Evolutionary conservation across 2,797 vertebrate species (phyloP), one percentile per base, ranked within the genome.

Genomic region (Protonibea diacanthus): DNA sequence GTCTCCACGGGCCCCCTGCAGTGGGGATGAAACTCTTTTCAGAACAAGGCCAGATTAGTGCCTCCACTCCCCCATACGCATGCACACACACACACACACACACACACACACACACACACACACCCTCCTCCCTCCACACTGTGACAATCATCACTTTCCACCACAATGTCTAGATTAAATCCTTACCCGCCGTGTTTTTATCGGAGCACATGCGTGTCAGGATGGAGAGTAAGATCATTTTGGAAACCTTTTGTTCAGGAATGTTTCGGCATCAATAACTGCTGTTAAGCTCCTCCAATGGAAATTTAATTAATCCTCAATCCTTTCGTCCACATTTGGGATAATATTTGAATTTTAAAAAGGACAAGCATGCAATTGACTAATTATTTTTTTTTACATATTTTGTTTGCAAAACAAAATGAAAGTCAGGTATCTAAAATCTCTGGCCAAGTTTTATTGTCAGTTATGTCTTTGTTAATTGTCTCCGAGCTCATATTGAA

Each of bases 41-140:
- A 90, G 77, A 84, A 81, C 78, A 82, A 85, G 67, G 67, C 20
- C 80, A 85, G 88, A 88, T 89, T 87, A 90, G 51, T 71, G 72
- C 12, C 5, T 66, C 51, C 49, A 72, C 25, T 66, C 51, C 12
- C 4, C 45, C 47, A 8, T 55, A 52, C 40, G 42, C 52, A 42
- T 18, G 51, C 20, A 27, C 52, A 56, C 45, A 63, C 55, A 61
- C 53, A 75, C 49, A 71, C 64, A 71, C 72, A 76, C 44, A 72
- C 76, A 78, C 71, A 77, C 25, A 69, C 64, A 63, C 71, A 68
- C 63, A 69, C 64, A 74, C 17, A 70, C 48, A 61, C 23, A 72
- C 72, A 42, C 52, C 48, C 56, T 53, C 61, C 60, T 72, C 40
- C 27, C 38, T 52, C 47, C 72, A 66, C 48, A 49, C n/a, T 42